These are phyloP conservation scores for Bombyx mori DNA, from an alignment of 1,140 invertebrate species.

Conservation along the genomic window ASM3026992v2 NC_085123.1:10294501-10295000, in stretches of 20 bases:
- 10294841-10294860: constrained; percentile 23
- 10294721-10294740: background rate
- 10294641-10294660: constrained; percentile 3
- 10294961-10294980: constrained; percentile 33
- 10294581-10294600: constrained; percentile 50
- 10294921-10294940: constrained; percentile 39
- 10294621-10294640: constrained; percentile 9
- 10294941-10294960: constrained; percentile 47
- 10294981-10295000: constrained; percentile 59
- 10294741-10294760: no score
- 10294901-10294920: constrained; percentile 46
- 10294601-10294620: constrained; percentile 24
- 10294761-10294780: no score
- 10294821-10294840: background rate
- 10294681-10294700: constrained; percentile 7
- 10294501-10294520: constrained; percentile 51
- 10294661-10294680: constrained; percentile 7
- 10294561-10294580: constrained; percentile 68
- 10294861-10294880: constrained; percentile 58
- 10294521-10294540: constrained; percentile 65
- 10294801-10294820: background rate
- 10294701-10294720: background rate
- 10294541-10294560: constrained; percentile 60
- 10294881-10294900: constrained; percentile 34
- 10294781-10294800: background rate